Conservation (phyloP, 1,140 invertebrate genomes). For the Aradophagus sp. region DNA sequence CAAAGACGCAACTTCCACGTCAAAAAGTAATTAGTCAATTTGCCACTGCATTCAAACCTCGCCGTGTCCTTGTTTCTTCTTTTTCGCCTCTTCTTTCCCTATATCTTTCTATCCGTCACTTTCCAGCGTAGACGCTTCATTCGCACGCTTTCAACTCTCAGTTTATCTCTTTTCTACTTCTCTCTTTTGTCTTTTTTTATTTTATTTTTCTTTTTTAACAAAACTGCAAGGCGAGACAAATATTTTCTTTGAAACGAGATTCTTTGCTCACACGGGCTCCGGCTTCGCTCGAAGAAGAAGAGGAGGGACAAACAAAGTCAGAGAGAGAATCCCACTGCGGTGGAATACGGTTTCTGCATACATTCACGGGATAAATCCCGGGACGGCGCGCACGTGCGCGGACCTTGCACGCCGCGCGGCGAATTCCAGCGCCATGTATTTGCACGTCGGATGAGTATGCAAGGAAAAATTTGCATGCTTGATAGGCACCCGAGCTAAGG, state of each 20-base stretch:
- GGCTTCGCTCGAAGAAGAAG: slow-evolving; percentile 17
- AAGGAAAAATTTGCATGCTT: slow-evolving; percentile 26
- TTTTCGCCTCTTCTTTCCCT: background rate
- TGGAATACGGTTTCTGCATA: slow-evolving; percentile 38
- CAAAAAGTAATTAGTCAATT: slow-evolving; percentile 47
- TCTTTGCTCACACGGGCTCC: slow-evolving; percentile 28
- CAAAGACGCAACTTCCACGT: slow-evolving; percentile 8
- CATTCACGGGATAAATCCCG: slow-evolving; percentile 13
- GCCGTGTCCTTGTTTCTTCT: slow-evolving; percentile 7
- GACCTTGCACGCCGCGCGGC: slow-evolving; percentile 4
- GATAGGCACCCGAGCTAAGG: slow-evolving; percentile 1
- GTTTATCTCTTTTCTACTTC: no score
- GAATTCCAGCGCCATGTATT: slow-evolving; percentile 10
- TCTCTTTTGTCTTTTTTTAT: background rate
- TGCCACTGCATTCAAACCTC: slow-evolving; percentile 40
- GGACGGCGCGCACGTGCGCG: slow-evolving; percentile 6
- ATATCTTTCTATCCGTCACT: no score
- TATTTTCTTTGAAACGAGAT: slow-evolving; percentile 52
- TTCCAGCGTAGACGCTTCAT: no score
- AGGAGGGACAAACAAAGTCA: slow-evolving; percentile 30
- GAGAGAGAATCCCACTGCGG: slow-evolving; percentile 29
- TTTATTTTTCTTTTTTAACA: slow-evolving; percentile 17
- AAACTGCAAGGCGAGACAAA: slow-evolving; percentile 34
- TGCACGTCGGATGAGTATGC: slow-evolving; percentile 24
- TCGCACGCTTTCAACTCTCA: no score